Evolutionary conservation across 2,888 invertebrate species (phyloP), one percentile per base, ranked within the genome.

Genomic region (Phanerotoma sp.): DNA sequence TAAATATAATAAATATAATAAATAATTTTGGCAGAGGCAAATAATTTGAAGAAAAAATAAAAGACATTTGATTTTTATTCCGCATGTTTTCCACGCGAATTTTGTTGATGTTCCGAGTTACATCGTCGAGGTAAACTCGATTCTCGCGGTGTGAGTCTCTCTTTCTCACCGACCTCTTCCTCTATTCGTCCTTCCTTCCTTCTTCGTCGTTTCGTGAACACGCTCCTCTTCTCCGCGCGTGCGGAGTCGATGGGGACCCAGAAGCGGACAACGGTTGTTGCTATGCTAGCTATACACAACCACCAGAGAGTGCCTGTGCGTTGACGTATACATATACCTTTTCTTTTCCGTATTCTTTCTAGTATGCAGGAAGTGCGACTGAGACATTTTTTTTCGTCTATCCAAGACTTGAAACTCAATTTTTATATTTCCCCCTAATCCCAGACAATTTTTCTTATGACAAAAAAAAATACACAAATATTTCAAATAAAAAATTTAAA

Each of bases 181-280:
- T 13, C 49, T 16, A 28, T 21, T 40, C 41, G 44, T 56, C 45
- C 47, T 22, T 49, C 46, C 47, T 37, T 44, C 52, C 46, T 38
- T 38, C 49, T 49, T 49, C 25, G 49, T 49, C 49, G 49, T 49
- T 49, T 49, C 40, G 40, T 28, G 30, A 49, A 49, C 40, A 38
- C 40, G 35, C 48, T 33, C 9, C 55, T 57, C 58, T 58, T 56
- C 52, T 52, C 56, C 56, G 58, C 57, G 58, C 58, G 60, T 58
- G 60, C 61, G 60, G 58, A 63, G 60, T 63, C 61, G 61, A 63
- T 57, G 63, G 60, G n/a, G 61, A 60, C 61, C 45, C 54, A 57
- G 48, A 61, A 61, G 61, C 61, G 63, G 61, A 63, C 63, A 63
- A 63, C 63, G 63, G 63, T 63, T 63, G 63, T 63, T 63, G 63